These are phyloP conservation scores for Ectemnius cavifrons DNA, from an alignment of 2,888 invertebrate genomes.

Conservation along the genomic window DNA sequence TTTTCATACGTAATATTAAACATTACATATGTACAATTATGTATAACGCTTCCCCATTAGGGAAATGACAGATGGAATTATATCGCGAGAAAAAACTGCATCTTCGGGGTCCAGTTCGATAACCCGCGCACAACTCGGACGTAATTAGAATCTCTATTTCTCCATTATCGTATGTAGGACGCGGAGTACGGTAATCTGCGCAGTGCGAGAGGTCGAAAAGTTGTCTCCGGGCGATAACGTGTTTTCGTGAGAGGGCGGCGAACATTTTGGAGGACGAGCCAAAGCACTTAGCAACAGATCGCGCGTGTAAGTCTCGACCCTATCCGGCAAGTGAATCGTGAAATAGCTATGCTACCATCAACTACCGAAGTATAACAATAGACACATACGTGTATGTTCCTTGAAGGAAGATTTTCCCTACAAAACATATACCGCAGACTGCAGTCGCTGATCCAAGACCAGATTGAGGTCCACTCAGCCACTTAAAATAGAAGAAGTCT, in stretches of 20 bases:
- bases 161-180: conserved; percentile 23
- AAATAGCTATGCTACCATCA: too few species aligned
- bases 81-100: conserved; percentile 31
- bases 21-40: conserved; percentile 26
- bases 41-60: neutral
- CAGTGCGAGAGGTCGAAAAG: conserved; percentile 24
- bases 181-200: neutral
- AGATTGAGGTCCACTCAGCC: too few species aligned
- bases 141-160: conserved; percentile 15
- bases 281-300: conserved; percentile 5
- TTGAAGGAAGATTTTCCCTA: too few species aligned
- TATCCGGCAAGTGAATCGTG: too few species aligned
- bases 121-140: conserved; percentile 25
- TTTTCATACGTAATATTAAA: conserved; percentile 31
- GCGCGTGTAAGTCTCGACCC: neutral
- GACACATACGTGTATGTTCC: too few species aligned
- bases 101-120: conserved; percentile 27
- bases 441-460: too few species aligned
- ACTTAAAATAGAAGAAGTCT: too few species aligned
- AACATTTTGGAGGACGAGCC: neutral
- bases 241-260: conserved; percentile 5
- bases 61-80: too few species aligned
- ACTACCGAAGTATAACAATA: too few species aligned
- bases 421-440: too few species aligned
- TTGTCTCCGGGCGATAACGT: conserved; percentile 31